phyloP scores from a whole-genome alignment of 2,888 invertebrate genomes.

The Diaprepes abbreviatus region DNA sequence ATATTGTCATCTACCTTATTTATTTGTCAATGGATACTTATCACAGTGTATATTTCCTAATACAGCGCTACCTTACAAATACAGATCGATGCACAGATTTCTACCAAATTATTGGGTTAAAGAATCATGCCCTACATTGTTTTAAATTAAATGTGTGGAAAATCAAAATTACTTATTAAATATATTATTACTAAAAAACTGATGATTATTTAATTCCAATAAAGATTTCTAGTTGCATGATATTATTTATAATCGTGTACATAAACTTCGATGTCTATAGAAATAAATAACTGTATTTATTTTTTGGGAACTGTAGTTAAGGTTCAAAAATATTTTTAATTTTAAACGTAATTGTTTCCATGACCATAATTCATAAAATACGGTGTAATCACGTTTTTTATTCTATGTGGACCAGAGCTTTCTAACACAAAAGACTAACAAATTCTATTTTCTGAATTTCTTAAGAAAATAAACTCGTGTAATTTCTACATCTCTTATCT shows the following conservation, averaged over 20 bases:
- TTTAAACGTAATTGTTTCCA: background rate
- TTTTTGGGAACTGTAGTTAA: background rate
- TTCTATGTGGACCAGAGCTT: conserved; percentile 26
- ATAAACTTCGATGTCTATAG: conserved; percentile 24
- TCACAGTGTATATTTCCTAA: conserved; percentile 14
- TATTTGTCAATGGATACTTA: conserved; percentile 8
- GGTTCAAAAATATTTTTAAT: background rate
- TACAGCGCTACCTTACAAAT: conserved; percentile 15
- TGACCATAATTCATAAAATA: conserved; percentile 15
- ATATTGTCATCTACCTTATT: background rate
- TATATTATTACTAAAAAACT: background rate
- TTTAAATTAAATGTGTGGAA: background rate
- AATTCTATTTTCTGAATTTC: background rate
- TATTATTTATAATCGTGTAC: conserved; percentile 8
- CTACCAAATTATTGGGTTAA: conserved; percentile 17
- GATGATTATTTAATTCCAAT: conserved; percentile 16
- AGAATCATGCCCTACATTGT: background rate
- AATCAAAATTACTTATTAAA: conserved; percentile 19
- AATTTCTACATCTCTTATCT: too few species aligned
- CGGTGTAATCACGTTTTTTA: conserved; percentile 14
- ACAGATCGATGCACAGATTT: background rate
- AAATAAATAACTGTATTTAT: conserved; percentile 3
- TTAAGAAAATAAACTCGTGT: too few species aligned
- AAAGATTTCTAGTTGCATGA: conserved; percentile 18
- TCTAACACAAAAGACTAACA: conserved; percentile 22